Evolutionary conservation across 2,113 vertebrate species (phyloP), one percentile per base, ranked within the genome.

Genomic region (Sapajus apella): DNA sequence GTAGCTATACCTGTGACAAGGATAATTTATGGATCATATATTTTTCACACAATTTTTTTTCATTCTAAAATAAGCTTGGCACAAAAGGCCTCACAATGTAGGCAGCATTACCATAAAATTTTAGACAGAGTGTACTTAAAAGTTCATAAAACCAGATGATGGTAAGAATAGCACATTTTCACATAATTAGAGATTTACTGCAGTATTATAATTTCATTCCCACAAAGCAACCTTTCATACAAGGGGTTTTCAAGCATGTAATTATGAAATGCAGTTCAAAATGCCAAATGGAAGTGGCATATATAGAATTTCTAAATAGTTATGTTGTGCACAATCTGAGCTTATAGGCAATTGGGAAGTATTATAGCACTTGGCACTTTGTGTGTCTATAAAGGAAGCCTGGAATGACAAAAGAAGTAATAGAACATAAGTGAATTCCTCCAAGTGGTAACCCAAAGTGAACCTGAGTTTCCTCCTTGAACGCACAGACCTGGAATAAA

Each of bases 141-240:
- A 97, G 52, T 72, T 68, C 37, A 52, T 73, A 32, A 79, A 97
- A 64, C 0, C 1, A 47, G 45, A 43, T 93, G 66, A 68, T 90
- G 90, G 77, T 96, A 86, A 93, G 61, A 95, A 45, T 10, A 93
- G 5, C 58, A 32, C 18, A 43, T 97, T 96, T 96, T 84, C 61
- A 37, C 56, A 37, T 84, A 93, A 95, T 83, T 94, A 90, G 94
- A 97, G 90, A 97, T 98, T 97, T 97, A 96, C 17, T 6, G 0
- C 43, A 87, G 72, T 0, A 21, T 89, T 96, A 50, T 37, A 68
- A 82, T 96, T 97, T 95, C 8, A 92, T 96, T 97, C 95, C 58
- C 30, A 1, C 93, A 64, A 97, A 93, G 45, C 61, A 83, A 56
- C 75, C 32, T 95, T 83, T 43, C 17, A 25, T 50, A 37, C 0